Evolutionary conservation across 2,797 vertebrate species (phyloP).

Genomic region (Schizopygopsis pylzovi): DNA sequence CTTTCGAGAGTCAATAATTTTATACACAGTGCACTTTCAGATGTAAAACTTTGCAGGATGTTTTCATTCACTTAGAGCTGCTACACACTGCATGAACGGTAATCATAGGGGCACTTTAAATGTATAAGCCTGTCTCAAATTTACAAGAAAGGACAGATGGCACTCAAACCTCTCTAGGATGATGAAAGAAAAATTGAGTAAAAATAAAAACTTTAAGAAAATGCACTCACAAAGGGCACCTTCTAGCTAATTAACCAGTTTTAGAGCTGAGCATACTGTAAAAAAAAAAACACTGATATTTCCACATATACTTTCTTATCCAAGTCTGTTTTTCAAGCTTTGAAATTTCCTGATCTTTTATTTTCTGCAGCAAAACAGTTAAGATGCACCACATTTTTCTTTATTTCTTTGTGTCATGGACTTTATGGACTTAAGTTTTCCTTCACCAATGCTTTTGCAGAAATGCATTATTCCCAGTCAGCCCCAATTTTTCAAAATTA

Average conservation of each 20-base stretch:
- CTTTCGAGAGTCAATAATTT: too few species aligned
- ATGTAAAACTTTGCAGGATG: too few species aligned
- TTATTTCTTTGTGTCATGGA: background rate
- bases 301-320: background rate
- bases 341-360: background rate
- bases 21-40: too few species aligned
- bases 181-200: background rate
- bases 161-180: background rate
- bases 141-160: background rate
- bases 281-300: background rate
- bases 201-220: background rate
- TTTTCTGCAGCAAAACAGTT: background rate
- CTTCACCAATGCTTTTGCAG: background rate
- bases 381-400: background rate
- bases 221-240: background rate
- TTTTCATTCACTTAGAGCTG: too few species aligned
- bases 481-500: background rate
- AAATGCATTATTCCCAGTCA: constrained; percentile 1
- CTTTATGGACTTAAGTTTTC: too few species aligned
- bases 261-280: background rate
- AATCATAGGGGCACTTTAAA: too few species aligned
- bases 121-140: background rate
- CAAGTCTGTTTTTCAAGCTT: background rate
- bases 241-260: background rate
- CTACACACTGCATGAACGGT: too few species aligned